Conservation (phyloP, 2,888 invertebrate genomes). For the Adelognathus sp. region DNA sequence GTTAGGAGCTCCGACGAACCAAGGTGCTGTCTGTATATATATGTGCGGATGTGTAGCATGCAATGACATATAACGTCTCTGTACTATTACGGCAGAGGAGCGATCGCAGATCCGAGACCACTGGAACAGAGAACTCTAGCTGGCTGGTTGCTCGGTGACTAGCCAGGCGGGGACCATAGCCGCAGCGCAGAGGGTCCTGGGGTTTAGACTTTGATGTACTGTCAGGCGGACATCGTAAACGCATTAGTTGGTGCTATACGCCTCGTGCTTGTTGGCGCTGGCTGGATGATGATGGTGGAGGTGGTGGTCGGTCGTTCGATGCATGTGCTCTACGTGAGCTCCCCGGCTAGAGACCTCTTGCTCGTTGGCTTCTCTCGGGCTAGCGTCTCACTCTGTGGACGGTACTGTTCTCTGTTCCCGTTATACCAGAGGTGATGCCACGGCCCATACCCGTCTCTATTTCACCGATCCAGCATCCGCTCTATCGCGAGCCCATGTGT, state of each 20-base stretch:
- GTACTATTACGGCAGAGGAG: conserved; percentile 10
- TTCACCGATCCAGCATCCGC: conserved; percentile 24
- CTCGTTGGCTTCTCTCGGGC: conserved; percentile 41
- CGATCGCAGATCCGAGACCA: conserved; percentile 37
- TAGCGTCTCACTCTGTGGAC: conserved; percentile 43
- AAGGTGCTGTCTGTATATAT: conserved; percentile 1
- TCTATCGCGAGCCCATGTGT: background rate
- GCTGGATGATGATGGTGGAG: conserved; percentile 58
- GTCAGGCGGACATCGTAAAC: conserved; percentile 78
- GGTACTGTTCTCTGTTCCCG: conserved; percentile 36
- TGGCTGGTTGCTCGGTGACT: conserved; percentile 35
- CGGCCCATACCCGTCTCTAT: conserved; percentile 48
- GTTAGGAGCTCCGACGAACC: conserved; percentile 56
- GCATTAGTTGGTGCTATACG: conserved; percentile 73
- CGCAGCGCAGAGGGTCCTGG: conserved; percentile 47
- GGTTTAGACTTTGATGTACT: conserved; percentile 76
- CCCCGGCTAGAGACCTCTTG: conserved; percentile 16
- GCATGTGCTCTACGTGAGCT: conserved; percentile 30
- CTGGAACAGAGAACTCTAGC: conserved; percentile 54
- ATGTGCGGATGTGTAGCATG: too few relatives aligned
- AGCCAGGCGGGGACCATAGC: conserved; percentile 47
- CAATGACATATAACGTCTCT: conserved; percentile 12
- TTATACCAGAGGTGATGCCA: conserved; percentile 47
- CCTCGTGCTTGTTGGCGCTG: conserved; percentile 50
- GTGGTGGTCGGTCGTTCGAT: conserved; percentile 32